Conservation (phyloP, 2,797 vertebrate species). For the Acanthis flammea region DNA sequence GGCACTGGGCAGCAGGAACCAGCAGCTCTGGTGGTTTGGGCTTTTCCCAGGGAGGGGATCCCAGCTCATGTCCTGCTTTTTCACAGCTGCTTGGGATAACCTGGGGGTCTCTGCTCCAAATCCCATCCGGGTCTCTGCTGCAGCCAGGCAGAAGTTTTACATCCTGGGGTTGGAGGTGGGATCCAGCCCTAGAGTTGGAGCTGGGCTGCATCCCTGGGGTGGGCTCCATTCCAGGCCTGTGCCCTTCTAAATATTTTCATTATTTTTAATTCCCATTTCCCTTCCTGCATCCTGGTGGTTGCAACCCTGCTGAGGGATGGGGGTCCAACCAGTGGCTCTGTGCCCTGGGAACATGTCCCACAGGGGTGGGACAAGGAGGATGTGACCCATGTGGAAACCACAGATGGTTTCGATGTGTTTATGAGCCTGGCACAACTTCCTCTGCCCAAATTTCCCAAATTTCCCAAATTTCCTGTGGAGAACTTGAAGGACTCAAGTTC, state of each 20-base stretch:
- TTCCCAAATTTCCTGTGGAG: no score
- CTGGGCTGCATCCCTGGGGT: background rate
- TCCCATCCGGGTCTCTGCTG: background rate
- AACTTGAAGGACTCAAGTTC: fast-evolving
- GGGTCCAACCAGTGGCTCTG: background rate
- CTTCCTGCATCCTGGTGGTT: background rate
- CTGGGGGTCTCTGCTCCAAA: fast-evolving
- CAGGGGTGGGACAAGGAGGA: background rate
- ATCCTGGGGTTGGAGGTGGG: background rate
- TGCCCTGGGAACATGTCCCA: background rate
- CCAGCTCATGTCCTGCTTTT: background rate
- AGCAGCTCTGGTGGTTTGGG: background rate
- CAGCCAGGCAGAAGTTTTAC: background rate
- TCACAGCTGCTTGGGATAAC: background rate
- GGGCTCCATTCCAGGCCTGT: background rate
- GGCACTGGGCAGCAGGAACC: background rate
- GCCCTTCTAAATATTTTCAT: background rate
- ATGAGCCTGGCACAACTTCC: constrained; percentile 1
- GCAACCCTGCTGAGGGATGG: no score
- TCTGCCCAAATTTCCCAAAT: background rate
- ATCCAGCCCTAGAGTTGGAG: background rate
- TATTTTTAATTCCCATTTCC: background rate
- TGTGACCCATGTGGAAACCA: background rate
- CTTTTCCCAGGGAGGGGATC: background rate
- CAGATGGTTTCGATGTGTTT: background rate